phyloP scores from a whole-genome alignment of 23 tunicate genomes.

The Ascidia mentula region DNA sequence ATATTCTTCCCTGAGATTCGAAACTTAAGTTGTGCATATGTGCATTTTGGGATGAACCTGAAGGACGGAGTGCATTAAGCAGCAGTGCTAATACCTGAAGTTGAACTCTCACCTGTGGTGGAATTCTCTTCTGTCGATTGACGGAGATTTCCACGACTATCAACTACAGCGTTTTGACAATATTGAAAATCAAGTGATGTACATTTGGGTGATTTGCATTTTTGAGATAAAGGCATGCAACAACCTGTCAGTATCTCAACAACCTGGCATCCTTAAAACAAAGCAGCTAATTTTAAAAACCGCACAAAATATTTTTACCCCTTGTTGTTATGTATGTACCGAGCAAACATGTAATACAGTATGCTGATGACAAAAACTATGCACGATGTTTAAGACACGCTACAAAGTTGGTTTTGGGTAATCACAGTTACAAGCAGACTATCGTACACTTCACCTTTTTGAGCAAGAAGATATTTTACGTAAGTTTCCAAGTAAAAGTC shows the following conservation, averaged over 20 bases:
- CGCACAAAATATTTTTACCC: not conserved
- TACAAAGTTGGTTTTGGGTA: too few species aligned
- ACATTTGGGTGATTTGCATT: not conserved
- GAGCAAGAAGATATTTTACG: not conserved
- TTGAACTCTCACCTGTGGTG: too few species aligned
- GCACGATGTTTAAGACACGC: too few species aligned
- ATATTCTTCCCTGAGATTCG: not conserved
- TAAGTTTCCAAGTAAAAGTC: not conserved
- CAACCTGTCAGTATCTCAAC: not conserved
- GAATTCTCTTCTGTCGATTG: too few species aligned
- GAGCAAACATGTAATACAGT: too few species aligned
- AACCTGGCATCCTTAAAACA: not conserved
- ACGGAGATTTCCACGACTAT: not conserved
- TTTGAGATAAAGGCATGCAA: not conserved
- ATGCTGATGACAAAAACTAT: too few species aligned
- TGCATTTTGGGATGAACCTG: too few species aligned
- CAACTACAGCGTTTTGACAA: not conserved
- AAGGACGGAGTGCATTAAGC: too few species aligned
- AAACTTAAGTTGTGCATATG: too few species aligned
- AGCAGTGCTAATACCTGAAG: too few species aligned
- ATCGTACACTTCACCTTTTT: not conserved
- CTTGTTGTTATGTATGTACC: not conserved
- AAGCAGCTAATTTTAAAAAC: not conserved
- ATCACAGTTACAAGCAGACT: too few species aligned
- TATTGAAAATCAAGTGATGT: not conserved